A percentile compares a stretch with the other conserved stretches of the same genome.
These are phyloP conservation scores for Artemisiospiza belli DNA, from an alignment of 2,113 vertebrate genomes.

Conservation along the genomic window DNA sequence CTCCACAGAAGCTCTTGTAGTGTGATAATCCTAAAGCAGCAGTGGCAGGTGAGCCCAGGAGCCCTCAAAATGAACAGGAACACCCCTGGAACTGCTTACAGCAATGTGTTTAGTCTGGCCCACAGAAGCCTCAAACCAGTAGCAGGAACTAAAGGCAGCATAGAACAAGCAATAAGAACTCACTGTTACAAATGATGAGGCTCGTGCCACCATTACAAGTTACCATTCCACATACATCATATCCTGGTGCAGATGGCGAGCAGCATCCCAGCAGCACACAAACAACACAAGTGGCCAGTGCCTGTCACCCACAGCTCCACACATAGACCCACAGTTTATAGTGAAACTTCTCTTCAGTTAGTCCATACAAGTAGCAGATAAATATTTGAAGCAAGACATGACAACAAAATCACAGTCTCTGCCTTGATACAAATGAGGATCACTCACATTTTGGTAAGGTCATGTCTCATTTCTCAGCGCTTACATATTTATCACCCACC, in stretches of 20 bases:
- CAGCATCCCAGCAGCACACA: background rate
- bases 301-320: background rate
- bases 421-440: background rate
- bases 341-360: background rate
- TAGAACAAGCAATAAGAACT: background rate
- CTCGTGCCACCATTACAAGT: background rate
- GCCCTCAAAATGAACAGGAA: background rate
- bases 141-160: background rate
- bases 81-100: background rate
- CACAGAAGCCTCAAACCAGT: background rate
- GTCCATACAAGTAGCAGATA: background rate
- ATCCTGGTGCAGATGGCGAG: background rate
- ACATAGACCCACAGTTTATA: fast-evolving
- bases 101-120: background rate
- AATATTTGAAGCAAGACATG: background rate
- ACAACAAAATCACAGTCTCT: background rate
- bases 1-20: background rate
- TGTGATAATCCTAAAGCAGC: background rate
- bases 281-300: fast-evolving
- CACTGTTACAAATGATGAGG: background rate
- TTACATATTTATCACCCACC: background rate
- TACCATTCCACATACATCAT: background rate
- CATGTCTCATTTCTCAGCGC: background rate
- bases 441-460: background rate
- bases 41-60: background rate